Conservation (phyloP, 1,140 invertebrate species). For the Diprion similis region DNA sequence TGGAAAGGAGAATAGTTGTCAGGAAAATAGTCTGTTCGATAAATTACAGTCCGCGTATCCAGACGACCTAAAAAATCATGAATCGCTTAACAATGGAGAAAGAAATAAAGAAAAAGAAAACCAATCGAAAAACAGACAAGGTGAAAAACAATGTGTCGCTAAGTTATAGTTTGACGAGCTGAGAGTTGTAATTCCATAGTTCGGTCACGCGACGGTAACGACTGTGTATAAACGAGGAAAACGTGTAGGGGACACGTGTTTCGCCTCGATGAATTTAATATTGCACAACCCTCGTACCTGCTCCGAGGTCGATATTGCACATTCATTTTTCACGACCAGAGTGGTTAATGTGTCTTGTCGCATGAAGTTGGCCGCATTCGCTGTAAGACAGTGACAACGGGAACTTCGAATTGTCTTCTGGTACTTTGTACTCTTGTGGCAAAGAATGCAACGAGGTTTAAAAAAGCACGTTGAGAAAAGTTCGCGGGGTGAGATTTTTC, state of each 20-base stretch:
- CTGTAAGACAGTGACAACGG: background rate
- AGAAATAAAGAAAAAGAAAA: too few species aligned
- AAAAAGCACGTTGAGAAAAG: background rate
- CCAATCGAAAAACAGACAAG: too few species aligned
- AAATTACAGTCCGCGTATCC: too few species aligned
- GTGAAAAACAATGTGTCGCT: too few species aligned
- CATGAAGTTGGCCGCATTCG: background rate
- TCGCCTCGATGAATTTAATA: background rate
- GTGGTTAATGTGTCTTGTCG: background rate
- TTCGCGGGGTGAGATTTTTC: background rate
- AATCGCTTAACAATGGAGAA: too few species aligned
- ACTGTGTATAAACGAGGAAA: background rate
- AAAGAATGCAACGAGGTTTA: too few species aligned
- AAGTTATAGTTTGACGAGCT: too few species aligned
- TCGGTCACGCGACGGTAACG: background rate
- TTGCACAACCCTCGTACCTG: background rate
- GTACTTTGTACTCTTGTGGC: too few species aligned
- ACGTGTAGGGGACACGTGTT: background rate
- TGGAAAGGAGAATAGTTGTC: too few species aligned
- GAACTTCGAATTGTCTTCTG: background rate
- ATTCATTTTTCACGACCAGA: conserved; percentile 1
- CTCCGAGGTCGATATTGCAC: background rate
- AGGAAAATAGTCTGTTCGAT: too few species aligned
- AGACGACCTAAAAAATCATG: too few species aligned
- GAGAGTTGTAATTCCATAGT: too few species aligned